These are phyloP conservation scores for Araneus ventricosus DNA, from an alignment of 1,140 invertebrate species.

Conservation along the genomic window DNA sequence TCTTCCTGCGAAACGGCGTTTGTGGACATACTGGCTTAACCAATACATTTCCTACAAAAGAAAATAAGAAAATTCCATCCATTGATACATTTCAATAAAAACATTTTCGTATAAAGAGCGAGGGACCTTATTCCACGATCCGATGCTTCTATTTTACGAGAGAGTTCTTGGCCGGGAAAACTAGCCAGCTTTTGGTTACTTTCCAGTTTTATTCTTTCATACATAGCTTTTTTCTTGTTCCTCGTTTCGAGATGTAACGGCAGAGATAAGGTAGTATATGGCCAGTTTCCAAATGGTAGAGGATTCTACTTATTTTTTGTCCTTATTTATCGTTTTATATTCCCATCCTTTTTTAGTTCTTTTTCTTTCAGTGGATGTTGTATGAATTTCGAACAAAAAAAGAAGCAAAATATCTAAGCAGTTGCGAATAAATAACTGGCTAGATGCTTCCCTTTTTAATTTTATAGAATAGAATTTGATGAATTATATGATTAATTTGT, in stretches of 20 bases:
- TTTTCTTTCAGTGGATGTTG: not conserved
- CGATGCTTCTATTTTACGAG: not conserved
- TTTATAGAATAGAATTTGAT: not conserved
- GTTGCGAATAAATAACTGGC: not conserved
- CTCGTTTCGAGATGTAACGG: not conserved
- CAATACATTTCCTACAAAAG: not conserved
- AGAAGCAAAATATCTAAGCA: not conserved
- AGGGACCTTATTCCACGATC: not conserved
- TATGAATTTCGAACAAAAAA: not conserved
- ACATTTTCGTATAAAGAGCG: slow-evolving; percentile 34
- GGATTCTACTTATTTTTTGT: not conserved
- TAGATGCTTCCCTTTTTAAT: not conserved
- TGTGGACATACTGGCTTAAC: not conserved
- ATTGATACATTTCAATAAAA: slow-evolving; percentile 59
- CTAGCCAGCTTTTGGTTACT: not conserved
- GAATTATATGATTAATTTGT: too few relatives aligned
- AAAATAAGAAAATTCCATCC: not conserved
- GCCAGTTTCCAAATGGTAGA: not conserved
- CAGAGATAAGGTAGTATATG: slow-evolving; percentile 10
- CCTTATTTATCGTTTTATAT: not conserved
- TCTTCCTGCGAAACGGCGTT: not conserved
- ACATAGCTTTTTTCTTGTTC: not conserved
- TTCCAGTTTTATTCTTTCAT: slow-evolving; percentile 18
- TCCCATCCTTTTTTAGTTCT: not conserved
- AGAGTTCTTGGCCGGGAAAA: not conserved